A percentile compares a stretch with the other conserved stretches of the same genome.
phyloP scores from a whole-genome alignment of 2,113 vertebrate species.

The Xenus cinereus region DNA sequence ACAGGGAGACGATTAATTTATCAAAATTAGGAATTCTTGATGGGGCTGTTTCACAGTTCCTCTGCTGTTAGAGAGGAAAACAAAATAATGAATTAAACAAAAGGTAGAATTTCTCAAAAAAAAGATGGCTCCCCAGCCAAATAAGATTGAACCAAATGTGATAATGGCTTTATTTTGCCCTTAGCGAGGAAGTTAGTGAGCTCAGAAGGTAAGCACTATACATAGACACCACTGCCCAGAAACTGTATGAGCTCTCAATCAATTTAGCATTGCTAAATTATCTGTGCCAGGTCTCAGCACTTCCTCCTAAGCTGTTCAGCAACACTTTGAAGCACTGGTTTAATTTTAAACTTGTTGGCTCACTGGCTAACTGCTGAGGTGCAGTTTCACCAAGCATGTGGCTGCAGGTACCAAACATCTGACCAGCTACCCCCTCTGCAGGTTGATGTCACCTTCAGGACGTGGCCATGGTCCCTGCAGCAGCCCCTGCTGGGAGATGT shows the following conservation, averaged over 20 bases:
- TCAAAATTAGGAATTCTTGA: conserved; percentile 46
- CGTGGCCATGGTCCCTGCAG: fast-evolving
- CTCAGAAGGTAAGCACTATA: background rate
- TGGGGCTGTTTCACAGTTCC: background rate
- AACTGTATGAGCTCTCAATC: background rate
- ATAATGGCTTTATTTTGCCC: background rate
- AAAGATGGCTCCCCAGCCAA: background rate
- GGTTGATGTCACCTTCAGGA: background rate
- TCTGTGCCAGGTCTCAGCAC: background rate
- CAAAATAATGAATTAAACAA: background rate
- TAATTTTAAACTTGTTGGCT: background rate
- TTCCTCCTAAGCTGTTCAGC: background rate
- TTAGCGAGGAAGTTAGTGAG: background rate
- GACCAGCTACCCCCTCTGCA: background rate
- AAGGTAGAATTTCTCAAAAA: background rate
- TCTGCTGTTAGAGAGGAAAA: background rate
- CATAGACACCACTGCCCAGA: background rate
- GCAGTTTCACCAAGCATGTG: fast-evolving
- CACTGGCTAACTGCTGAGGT: background rate
- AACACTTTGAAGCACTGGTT: background rate
- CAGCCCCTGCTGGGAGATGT: fast-evolving
- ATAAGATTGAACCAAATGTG: background rate
- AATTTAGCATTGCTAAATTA: background rate
- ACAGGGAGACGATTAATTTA: conserved; percentile 34
- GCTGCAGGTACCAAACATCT: fast-evolving